These are phyloP conservation scores for Rhinogobio ventralis DNA, from an alignment of 2,797 vertebrate genomes.

Conservation along the genomic window DNA sequence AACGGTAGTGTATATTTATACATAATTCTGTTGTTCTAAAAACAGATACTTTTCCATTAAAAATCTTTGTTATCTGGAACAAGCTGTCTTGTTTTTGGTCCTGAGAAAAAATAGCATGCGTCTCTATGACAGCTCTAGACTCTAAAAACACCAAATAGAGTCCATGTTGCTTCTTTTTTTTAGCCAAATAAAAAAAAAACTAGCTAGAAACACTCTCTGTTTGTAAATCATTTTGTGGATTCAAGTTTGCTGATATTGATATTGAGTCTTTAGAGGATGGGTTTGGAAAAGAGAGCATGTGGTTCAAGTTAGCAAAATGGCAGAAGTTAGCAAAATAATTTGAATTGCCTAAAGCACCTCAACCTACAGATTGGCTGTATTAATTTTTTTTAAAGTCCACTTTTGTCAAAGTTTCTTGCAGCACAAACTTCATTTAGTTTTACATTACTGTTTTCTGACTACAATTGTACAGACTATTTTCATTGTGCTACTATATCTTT, in stretches of 20 bases:
- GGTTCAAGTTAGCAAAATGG: not conserved
- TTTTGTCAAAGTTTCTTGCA: slow-evolving; percentile 3
- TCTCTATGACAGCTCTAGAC: slow-evolving; percentile 12
- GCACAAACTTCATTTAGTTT: not conserved
- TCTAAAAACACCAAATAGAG: not conserved
- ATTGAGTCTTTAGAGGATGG: slow-evolving; percentile 8
- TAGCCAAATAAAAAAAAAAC: not conserved
- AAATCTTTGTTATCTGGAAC: not conserved
- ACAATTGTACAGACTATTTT: not conserved
- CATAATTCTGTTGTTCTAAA: not conserved
- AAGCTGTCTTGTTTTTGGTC: slow-evolving; percentile 1
- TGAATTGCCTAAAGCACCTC: not conserved
- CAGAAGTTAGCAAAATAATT: not conserved
- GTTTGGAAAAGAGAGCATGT: not conserved
- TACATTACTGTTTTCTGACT: not conserved
- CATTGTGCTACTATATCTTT: not conserved
- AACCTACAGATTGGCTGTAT: not conserved
- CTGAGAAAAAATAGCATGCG: not conserved
- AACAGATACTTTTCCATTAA: not conserved
- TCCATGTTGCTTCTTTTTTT: not conserved
- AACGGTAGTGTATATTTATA: not conserved
- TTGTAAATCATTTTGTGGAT: not conserved
- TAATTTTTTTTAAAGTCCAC: not conserved
- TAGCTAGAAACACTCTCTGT: not conserved
- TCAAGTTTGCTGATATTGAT: not conserved